phyloP scores from a whole-genome alignment of 1,140 invertebrate genomes.

The Megalonaias nervosa region DNA sequence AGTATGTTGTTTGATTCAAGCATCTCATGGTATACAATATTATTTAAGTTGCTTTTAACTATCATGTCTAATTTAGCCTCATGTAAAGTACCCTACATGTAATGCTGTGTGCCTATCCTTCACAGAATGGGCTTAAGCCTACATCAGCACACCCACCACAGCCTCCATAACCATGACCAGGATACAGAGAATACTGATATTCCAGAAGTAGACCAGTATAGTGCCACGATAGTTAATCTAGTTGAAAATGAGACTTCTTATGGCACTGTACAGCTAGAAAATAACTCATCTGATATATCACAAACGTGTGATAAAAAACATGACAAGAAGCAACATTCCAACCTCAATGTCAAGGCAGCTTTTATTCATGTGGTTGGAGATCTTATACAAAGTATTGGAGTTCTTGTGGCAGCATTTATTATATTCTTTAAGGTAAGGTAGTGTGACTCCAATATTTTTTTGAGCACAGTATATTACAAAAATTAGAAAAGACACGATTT shows the following conservation, averaged over 20 bases:
- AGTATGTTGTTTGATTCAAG: too few relatives aligned
- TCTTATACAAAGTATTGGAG: constrained; percentile 96
- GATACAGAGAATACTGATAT: too few relatives aligned
- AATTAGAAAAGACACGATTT: too few relatives aligned
- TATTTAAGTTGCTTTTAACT: too few relatives aligned
- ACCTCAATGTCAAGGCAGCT: constrained; percentile 98
- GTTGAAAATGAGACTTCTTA: too few relatives aligned
- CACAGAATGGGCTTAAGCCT: constrained; percentile 92
- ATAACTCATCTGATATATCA: too few relatives aligned
- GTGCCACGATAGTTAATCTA: too few relatives aligned
- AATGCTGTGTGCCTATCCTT: not conserved
- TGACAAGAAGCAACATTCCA: constrained; percentile 67
- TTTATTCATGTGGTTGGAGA: constrained; percentile 98
- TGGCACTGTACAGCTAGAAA: too few relatives aligned
- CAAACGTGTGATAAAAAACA: too few relatives aligned
- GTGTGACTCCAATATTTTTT: not conserved
- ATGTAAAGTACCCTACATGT: not conserved
- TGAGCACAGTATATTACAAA: too few relatives aligned
- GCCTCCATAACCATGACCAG: not conserved
- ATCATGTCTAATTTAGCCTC: not conserved
- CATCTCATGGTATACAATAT: too few relatives aligned
- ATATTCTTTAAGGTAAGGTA: constrained; percentile 91
- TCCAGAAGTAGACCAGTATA: too few relatives aligned
- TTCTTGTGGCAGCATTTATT: constrained; percentile 92
- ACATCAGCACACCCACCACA: constrained; percentile 77